Conservation (phyloP, 2,113 vertebrate species). For the Lipophrys pholis region DNA sequence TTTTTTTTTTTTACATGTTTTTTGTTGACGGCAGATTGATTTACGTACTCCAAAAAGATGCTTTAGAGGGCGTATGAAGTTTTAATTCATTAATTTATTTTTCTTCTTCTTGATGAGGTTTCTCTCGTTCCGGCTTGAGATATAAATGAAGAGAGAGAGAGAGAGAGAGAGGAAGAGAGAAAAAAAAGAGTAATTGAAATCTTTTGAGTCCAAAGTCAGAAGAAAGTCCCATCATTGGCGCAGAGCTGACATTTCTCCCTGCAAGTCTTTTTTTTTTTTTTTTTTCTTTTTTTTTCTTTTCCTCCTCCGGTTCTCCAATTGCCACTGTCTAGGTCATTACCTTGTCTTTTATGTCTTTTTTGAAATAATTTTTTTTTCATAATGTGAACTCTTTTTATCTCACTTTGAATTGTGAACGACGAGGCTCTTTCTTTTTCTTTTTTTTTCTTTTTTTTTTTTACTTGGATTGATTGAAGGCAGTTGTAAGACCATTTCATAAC, state of each 20-base stretch:
- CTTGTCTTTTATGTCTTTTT: conserved; percentile 60
- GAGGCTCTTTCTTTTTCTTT: neutral
- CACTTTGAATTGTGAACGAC: conserved; percentile 38
- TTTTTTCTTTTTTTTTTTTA: conserved; percentile 20
- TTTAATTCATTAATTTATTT: conserved; percentile 35
- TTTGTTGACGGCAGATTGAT: conserved; percentile 53
- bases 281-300: neutral
- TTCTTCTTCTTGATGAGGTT: conserved; percentile 23
- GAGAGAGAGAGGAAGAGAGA: no score
- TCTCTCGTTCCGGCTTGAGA: conserved; percentile 27
- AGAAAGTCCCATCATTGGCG: conserved; percentile 32
- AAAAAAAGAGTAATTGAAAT: conserved; percentile 32
- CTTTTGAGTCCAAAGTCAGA: conserved; percentile 45
- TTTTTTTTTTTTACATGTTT: conserved; percentile 46
- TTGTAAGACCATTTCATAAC: conserved; percentile 5
- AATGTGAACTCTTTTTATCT: conserved; percentile 30
- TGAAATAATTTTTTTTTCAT: conserved; percentile 41
- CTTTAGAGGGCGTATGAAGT: conserved; percentile 32
- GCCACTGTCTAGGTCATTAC: conserved; percentile 49
- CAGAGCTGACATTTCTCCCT: conserved; percentile 6
- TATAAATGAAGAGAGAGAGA: neutral
- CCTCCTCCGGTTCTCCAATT: conserved; percentile 16
- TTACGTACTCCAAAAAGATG: conserved; percentile 22
- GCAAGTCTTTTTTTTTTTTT: conserved; percentile 24
- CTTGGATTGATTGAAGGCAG: conserved; percentile 23